Evolutionary conservation across 2,113 vertebrate species (phyloP).

Genomic region (Colinus virginianus): DNA sequence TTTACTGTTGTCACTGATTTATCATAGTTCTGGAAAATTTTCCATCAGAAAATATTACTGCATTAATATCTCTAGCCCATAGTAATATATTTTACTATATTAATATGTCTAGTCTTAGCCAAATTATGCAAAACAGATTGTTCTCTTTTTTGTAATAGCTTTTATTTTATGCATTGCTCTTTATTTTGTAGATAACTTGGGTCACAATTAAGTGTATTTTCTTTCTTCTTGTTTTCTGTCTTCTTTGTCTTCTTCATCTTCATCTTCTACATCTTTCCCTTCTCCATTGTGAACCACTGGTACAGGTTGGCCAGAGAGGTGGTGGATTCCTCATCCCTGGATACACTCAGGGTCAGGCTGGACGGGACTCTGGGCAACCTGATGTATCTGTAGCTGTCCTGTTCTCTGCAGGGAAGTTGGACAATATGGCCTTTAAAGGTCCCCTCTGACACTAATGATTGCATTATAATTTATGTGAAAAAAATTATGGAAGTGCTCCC

Average conservation of each 20-base stretch:
- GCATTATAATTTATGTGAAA: background rate
- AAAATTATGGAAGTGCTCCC: background rate
- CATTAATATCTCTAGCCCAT: background rate
- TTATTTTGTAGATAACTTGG: background rate
- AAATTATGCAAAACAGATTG: background rate
- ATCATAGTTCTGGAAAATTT: background rate
- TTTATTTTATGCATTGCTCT: background rate
- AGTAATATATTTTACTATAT: background rate
- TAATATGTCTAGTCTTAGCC: background rate
- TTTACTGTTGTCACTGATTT: background rate
- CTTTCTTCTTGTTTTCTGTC: no score
- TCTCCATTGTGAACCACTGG: background rate
- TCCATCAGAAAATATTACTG: background rate
- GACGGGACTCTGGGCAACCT: no score
- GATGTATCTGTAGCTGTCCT: background rate
- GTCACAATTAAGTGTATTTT: background rate
- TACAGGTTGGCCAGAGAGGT: background rate
- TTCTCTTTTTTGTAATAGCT: background rate
- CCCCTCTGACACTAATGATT: background rate
- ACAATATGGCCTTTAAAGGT: background rate
- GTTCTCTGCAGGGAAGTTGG: background rate
- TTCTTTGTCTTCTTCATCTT: no score
- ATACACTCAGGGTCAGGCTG: background rate
- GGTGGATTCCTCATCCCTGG: background rate
- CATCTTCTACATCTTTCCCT: no score